Evolutionary conservation across 2,888 invertebrate species (phyloP).

Genomic region (Zhengitettix transpicula): DNA sequence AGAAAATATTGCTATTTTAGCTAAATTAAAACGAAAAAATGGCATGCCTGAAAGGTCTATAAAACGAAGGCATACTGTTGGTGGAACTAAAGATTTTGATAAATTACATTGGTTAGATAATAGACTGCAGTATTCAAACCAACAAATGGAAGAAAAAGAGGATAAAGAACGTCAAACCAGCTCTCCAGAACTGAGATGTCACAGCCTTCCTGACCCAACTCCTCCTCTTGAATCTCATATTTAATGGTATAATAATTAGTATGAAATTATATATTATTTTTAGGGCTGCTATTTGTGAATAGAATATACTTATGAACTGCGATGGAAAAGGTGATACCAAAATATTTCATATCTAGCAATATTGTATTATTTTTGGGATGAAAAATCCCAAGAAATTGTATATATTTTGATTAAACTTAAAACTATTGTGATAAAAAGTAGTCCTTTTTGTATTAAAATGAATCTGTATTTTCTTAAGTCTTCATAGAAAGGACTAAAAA

Average conservation of each 20-base stretch:
- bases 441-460: too few relatives aligned
- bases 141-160: constrained; percentile 16
- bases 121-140: constrained; percentile 28
- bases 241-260: constrained; percentile 14
- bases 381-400: too few relatives aligned
- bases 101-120: constrained; percentile 41
- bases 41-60: constrained; percentile 68
- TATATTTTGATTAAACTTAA: too few relatives aligned
- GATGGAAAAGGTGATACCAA: too few relatives aligned
- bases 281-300: too few relatives aligned
- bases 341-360: too few relatives aligned
- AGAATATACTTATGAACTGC: too few relatives aligned
- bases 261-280: too few relatives aligned
- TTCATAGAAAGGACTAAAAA: too few relatives aligned
- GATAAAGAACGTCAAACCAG: constrained; percentile 38
- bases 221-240: constrained; percentile 40
- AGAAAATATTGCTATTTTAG: constrained; percentile 27
- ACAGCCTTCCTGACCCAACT: constrained; percentile 15
- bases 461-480: too few relatives aligned
- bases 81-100: constrained; percentile 77
- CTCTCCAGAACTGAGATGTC: constrained; percentile 37
- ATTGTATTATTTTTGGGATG: too few relatives aligned
- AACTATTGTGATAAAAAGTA: too few relatives aligned
- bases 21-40: constrained; percentile 44
- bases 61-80: constrained; percentile 80